Evolutionary conservation across 2,113 vertebrate species (phyloP), one percentile per base, ranked within the genome.

Genomic region (Opisthocomus hoazin): DNA sequence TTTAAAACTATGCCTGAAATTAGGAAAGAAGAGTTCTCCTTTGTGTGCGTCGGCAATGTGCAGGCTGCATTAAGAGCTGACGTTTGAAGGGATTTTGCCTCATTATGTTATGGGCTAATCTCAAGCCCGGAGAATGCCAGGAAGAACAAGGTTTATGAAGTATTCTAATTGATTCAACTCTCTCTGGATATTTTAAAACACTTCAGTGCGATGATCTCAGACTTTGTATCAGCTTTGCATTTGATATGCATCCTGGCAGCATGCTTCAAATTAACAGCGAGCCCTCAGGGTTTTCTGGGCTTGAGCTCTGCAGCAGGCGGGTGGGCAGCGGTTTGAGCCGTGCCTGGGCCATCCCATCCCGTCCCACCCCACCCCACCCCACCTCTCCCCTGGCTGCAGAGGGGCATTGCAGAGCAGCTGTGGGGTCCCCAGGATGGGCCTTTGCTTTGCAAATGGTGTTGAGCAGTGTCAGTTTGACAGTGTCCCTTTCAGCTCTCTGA

Each of bases 111-210:
- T 1, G 23, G 54, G 41, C 48, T 64, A 18, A 56, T 78, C 58
- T 79, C 73, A 36, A 84, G n/a, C 22, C 43, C 66, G 51, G 91
- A 48, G 65, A 66, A 68, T 87, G 80, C 82, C 65, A 30, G 85
- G 73, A 90, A 95, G 79, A 65, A 7, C 6, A 11, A 63, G 34
- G 43, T 30, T 83, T 87, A 24, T 71, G 70, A 79, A 83, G 30
- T 30, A 1, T 39, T 77, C 27, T 43, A 57, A 85, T 81, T 41
- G 53, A 66, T 70, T 80, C 36, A 76, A 1, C 65, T 82, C 84
- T 82, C 74, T 81, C 82, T 91, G 86, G 51, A 2, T 79, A 11
- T 78, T 75, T 65, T 11, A 66, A 93, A 87, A 41, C 76, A 6
- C 32, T 70, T 66, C 54, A 53, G 56, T 13, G 63, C 4, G 5